Conservation (phyloP, 2,797 vertebrate genomes). For the Novumbra hubbsi region DNA sequence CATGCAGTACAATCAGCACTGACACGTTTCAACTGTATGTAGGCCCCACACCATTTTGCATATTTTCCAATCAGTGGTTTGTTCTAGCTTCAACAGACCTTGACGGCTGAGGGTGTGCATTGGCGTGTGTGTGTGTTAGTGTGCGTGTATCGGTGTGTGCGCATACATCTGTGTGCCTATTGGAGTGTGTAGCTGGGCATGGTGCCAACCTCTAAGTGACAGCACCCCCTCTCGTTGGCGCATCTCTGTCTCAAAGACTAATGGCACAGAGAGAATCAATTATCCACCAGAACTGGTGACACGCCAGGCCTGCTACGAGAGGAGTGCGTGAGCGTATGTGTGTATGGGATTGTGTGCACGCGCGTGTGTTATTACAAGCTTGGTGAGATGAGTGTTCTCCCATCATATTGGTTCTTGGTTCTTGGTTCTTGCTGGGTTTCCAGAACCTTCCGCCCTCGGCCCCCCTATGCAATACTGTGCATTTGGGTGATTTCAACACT, state of each 20-base stretch:
- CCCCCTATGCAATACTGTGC: not conserved
- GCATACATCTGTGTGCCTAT: slow-evolving; percentile 42
- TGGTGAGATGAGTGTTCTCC: not conserved
- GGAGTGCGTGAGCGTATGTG: not conserved
- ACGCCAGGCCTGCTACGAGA: slow-evolving; percentile 57
- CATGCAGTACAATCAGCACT: slow-evolving; percentile 15
- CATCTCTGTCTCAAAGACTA: slow-evolving; percentile 76
- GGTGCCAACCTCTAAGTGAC: slow-evolving; percentile 72
- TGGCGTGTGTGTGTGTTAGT: slow-evolving; percentile 25
- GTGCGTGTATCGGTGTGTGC: not conserved
- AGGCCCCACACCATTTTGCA: slow-evolving; percentile 31
- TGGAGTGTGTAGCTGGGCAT: slow-evolving; percentile 54
- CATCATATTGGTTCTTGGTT: not conserved
- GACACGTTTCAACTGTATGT: slow-evolving; percentile 29
- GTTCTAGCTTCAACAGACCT: slow-evolving; percentile 48
- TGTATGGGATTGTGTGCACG: not conserved
- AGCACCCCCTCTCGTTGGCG: slow-evolving; percentile 71
- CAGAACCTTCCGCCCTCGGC: not conserved
- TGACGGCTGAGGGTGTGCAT: slow-evolving; percentile 46
- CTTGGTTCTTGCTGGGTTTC: not conserved
- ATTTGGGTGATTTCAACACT: not conserved
- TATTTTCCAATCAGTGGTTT: slow-evolving; percentile 53
- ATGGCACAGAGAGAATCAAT: slow-evolving; percentile 78
- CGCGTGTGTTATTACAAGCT: slow-evolving; percentile 42
- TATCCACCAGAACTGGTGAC: slow-evolving; percentile 71